Conservation (phyloP, 2,797 vertebrate species). For the Poeciliopsis paucimaculata region DNA sequence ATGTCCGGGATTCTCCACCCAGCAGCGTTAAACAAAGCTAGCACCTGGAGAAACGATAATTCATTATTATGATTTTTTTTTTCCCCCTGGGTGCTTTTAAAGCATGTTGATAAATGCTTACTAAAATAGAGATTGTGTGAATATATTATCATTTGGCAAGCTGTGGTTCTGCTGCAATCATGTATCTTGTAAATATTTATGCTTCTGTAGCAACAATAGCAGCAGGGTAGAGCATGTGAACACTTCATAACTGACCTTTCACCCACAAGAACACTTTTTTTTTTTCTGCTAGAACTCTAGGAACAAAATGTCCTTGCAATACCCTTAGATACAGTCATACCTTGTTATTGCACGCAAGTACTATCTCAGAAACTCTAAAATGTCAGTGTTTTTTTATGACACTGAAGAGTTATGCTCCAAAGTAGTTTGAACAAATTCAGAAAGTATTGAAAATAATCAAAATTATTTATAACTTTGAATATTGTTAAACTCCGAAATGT, state of each 20-base stretch:
- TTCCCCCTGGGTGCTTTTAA: conserved; percentile 37
- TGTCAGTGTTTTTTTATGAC: background rate
- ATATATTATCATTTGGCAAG: conserved; percentile 49
- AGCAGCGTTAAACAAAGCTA: conserved; percentile 49
- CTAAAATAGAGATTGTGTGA: conserved; percentile 37
- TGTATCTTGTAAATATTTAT: conserved; percentile 56
- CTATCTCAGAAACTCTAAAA: background rate
- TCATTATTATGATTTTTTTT: conserved; percentile 48
- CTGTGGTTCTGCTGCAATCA: conserved; percentile 28
- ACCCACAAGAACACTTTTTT: background rate
- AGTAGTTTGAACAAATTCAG: background rate
- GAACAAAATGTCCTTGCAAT: background rate
- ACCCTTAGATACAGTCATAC: background rate
- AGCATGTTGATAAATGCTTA: conserved; percentile 47
- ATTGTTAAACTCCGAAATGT: background rate
- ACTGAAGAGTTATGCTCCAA: background rate
- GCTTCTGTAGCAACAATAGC: conserved; percentile 53
- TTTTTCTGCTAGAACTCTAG: background rate
- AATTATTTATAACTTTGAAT: background rate
- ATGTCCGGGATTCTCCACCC: conserved; percentile 25
- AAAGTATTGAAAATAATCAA: background rate
- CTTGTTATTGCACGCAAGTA: background rate
- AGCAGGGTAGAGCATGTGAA: conserved; percentile 16
- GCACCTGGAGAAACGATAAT: conserved; percentile 38
- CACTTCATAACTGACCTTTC: conserved; percentile 1